Conservation (phyloP, 2,113 vertebrate genomes). For the Tyrannus savana region DNA sequence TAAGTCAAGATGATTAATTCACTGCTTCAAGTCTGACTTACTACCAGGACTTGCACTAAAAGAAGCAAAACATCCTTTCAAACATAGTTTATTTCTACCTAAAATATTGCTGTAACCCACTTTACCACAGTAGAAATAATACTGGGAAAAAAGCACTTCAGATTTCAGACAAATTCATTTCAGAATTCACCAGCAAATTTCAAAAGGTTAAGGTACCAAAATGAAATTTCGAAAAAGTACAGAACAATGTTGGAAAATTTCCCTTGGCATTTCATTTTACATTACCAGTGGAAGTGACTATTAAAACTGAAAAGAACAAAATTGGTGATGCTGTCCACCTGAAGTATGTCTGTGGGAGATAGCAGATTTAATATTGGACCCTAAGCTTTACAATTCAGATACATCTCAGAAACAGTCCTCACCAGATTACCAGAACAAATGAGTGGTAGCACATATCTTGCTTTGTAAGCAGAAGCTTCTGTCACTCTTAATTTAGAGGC, state of each 20-base stretch:
- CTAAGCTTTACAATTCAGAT: background rate
- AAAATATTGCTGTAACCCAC: background rate
- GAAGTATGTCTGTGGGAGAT: background rate
- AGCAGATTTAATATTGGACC: background rate
- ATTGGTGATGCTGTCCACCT: background rate
- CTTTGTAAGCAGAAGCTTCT: slow-evolving; percentile 10
- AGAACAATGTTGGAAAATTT: background rate
- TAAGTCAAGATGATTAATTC: background rate
- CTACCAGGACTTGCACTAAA: background rate
- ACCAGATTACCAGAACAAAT: background rate
- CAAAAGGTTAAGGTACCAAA: background rate
- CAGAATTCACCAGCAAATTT: background rate
- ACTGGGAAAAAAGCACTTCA: background rate
- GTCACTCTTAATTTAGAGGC: background rate
- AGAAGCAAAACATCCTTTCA: background rate
- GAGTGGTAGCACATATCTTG: background rate
- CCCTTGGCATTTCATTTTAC: background rate
- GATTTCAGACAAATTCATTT: background rate
- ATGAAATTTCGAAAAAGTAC: background rate
- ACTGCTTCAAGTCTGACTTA: background rate
- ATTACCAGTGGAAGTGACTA: background rate
- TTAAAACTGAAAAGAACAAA: background rate
- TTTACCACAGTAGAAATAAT: background rate
- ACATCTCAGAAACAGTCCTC: background rate
- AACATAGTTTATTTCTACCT: background rate